These are phyloP conservation scores for Cepaea nemoralis DNA, from an alignment of 1,140 invertebrate genomes.

Conservation along the genomic window DNA sequence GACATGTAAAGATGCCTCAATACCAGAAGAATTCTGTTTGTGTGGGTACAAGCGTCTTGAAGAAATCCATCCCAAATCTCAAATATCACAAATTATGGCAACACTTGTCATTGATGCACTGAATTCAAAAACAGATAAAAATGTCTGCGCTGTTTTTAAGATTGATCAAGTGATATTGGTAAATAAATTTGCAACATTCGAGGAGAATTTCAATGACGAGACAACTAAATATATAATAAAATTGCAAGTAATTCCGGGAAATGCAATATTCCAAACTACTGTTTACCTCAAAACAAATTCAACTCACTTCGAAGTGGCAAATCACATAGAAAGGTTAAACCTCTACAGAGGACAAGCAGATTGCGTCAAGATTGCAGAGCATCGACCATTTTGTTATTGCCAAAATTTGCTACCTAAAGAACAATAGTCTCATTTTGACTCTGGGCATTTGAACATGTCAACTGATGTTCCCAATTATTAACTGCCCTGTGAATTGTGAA, in stretches of 20 bases:
- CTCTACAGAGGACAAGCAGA: too few species aligned
- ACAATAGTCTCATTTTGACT: too few species aligned
- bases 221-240: neutral
- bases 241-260: neutral
- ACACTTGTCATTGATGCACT: neutral
- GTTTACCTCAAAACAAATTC: conserved; percentile 18
- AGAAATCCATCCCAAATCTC: neutral
- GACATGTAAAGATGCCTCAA: neutral
- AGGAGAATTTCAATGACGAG: neutral
- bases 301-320: too few species aligned
- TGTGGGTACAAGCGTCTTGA: neutral
- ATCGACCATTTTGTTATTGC: too few species aligned
- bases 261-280: conserved; percentile 6
- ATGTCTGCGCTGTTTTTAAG: too few species aligned
- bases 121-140: neutral
- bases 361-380: too few species aligned
- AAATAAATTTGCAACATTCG: too few species aligned
- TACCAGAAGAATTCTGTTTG: neutral
- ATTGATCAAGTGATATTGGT: neutral
- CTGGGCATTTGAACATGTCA: too few species aligned
- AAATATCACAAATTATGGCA: neutral
- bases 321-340: too few species aligned
- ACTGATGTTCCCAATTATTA: too few species aligned
- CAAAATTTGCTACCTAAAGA: too few species aligned
- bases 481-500: too few species aligned